Conservation (phyloP, 2,888 invertebrate genomes). For the Halocaridina rubra region DNA sequence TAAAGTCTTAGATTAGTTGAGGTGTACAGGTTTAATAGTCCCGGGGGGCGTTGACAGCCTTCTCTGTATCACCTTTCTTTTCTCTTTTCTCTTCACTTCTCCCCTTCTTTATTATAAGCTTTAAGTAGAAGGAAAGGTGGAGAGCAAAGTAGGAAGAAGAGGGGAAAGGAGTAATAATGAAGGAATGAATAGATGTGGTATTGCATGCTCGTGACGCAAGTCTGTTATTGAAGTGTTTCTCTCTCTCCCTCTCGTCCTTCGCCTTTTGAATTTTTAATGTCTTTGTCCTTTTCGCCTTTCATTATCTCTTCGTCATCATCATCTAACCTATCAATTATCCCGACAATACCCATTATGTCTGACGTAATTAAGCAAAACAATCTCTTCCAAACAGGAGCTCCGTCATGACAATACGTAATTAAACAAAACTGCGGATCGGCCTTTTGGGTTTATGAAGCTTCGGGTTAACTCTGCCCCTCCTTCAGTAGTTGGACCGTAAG, state of each 20-base stretch:
- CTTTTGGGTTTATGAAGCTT: not conserved
- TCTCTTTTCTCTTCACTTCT: not conserved
- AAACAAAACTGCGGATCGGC: constrained; percentile 23
- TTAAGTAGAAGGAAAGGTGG: not conserved
- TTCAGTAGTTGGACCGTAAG: not conserved
- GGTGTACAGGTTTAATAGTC: not conserved
- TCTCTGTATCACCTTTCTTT: not conserved
- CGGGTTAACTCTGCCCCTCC: not conserved
- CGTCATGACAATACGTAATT: constrained; percentile 53
- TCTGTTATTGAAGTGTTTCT: too few species aligned
- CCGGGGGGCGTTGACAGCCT: not conserved
- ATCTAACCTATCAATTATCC: constrained; percentile 48
- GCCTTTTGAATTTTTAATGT: not conserved
- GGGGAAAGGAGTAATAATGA: not conserved
- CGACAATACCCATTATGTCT: constrained; percentile 54
- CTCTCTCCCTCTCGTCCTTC: not conserved
- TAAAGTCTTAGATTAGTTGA: not conserved
- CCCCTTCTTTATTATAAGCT: not conserved
- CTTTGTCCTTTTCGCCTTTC: constrained; percentile 1
- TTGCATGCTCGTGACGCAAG: too few species aligned
- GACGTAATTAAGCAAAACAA: constrained; percentile 54
- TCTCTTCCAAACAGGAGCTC: constrained; percentile 50
- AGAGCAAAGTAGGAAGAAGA: not conserved
- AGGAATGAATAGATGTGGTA: too few species aligned
- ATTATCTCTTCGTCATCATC: constrained; percentile 3